Conservation (phyloP, 2,888 invertebrate genomes). For the Homarus gammarus region DNA sequence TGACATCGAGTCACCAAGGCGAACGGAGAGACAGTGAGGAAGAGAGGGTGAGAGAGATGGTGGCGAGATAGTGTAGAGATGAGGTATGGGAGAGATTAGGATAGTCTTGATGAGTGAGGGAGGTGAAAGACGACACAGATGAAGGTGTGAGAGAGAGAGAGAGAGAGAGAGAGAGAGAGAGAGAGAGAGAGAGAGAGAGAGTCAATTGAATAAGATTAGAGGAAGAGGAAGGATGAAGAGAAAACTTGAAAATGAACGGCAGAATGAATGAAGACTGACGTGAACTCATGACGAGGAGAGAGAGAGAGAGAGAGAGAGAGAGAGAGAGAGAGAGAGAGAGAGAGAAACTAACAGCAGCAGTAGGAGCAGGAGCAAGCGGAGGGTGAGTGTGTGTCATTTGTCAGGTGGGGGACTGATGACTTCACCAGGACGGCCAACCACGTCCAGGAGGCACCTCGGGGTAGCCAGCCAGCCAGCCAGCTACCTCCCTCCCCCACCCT, state of each 20-base stretch:
- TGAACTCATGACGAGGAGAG: neutral
- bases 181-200: neutral
- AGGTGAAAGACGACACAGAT: neutral
- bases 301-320: constrained; percentile 25
- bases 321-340: constrained; percentile 2
- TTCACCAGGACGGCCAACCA: constrained; percentile 12
- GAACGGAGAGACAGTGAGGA: neutral
- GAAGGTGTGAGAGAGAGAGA: neutral
- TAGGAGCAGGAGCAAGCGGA: neutral
- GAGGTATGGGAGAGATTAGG: neutral
- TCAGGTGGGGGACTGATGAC: constrained; percentile 10
- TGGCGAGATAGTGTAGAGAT: neutral
- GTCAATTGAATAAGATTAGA: neutral
- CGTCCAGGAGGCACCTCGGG: neutral
- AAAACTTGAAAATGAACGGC: neutral
- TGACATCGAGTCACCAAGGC: neutral
- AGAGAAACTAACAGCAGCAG: neutral
- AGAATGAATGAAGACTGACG: neutral
- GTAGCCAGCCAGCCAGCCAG: neutral
- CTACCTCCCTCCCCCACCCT: neutral
- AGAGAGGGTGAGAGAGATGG: neutral
- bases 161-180: neutral
- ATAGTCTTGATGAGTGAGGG: neutral
- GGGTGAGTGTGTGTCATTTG: neutral
- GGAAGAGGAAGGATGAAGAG: too few species aligned